Base-by-base conservation (phyloP, 2,888 invertebrate species). In the Automeris io region DNA sequence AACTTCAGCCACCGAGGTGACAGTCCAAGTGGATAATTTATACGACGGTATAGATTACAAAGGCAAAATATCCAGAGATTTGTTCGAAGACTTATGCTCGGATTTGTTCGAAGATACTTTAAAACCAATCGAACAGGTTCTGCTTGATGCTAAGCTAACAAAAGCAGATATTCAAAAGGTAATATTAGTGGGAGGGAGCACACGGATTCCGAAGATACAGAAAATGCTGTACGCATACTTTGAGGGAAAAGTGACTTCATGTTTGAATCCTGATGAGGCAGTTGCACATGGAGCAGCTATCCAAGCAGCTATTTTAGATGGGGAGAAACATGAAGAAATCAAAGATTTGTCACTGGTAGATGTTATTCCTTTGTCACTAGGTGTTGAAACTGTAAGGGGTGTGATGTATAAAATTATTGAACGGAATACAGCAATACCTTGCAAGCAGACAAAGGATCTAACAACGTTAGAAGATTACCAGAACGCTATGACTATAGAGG, bases 261-360 rank as follows among this genome's bases (percentile, higher is more conserved):
- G 68, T 6, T 45, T 77, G 1, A 80, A 82, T 18, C 79, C 78
- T 0, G 80, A 82, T 13, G 81, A 82, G 39, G 77, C 75, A 1
- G 70, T 80, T 0, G 81, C 80, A 0, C 62, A 58, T 16, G 81
- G 81, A 1, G 80, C 80, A 2, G 81, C 81, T 0, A 68, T 82
- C 1, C 77, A 78, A 51, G 81, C 79, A 0, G 80, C 79, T 0
- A 49, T 72, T 5, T 25, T 80, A 2, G 62, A 52, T 9, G 73
- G 74, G 0, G 47, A 70, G 18, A 38, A 41, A 8, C 59, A 70
- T 36, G 45, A 60, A n/a, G 62, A 52, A 7, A 61, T 75, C 2
- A 53, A 66, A 32, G 57, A 74, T 31, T 25, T 75, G 0, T 37
- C 65, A 1, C 45, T 80, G 34, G 60, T 75, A 0, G 80, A 81